A percentile compares a stretch with the other conserved stretches of the same genome.
Conservation (phyloP, 2,888 invertebrate species). For the Matsumyia berberina region DNA sequence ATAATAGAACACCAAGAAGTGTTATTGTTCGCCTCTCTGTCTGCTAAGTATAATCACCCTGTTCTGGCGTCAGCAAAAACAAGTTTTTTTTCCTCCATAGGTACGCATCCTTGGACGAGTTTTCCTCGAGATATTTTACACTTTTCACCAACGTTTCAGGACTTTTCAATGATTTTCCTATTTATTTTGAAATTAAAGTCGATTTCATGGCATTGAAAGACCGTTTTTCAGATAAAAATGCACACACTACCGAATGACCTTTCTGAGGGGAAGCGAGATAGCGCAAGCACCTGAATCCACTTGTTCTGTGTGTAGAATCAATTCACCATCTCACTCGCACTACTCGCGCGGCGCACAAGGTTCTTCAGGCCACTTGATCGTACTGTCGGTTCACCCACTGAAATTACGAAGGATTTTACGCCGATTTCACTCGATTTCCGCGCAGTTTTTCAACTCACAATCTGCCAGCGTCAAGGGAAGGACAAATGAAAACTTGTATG, state of each 20-base stretch:
- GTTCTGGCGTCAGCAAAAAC: constrained; percentile 56
- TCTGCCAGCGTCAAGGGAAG: not conserved
- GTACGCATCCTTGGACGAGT: constrained; percentile 48
- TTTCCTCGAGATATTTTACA: not conserved
- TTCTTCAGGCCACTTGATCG: constrained; percentile 73
- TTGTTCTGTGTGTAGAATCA: constrained; percentile 54
- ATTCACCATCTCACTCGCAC: constrained; percentile 62
- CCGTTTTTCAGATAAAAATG: constrained; percentile 28
- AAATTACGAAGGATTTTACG: constrained; percentile 24
- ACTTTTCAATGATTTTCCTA: not conserved
- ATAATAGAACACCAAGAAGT: constrained; percentile 63
- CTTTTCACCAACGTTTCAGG: not conserved
- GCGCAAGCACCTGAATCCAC: constrained; percentile 68
- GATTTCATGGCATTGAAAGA: not conserved
- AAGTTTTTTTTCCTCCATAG: constrained; percentile 56
- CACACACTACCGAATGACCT: constrained; percentile 67
- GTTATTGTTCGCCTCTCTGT: constrained; percentile 73
- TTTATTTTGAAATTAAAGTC: not conserved
- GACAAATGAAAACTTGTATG: constrained; percentile 12
- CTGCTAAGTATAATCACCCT: constrained; percentile 35
- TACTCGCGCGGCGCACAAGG: constrained; percentile 63
- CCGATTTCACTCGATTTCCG: constrained; percentile 21
- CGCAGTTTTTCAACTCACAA: not conserved
- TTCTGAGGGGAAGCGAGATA: constrained; percentile 64
- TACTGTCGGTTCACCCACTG: constrained; percentile 59